These are phyloP conservation scores for Orgyia antiqua DNA, from an alignment of 2,888 invertebrate species.

Conservation along the genomic window DNA sequence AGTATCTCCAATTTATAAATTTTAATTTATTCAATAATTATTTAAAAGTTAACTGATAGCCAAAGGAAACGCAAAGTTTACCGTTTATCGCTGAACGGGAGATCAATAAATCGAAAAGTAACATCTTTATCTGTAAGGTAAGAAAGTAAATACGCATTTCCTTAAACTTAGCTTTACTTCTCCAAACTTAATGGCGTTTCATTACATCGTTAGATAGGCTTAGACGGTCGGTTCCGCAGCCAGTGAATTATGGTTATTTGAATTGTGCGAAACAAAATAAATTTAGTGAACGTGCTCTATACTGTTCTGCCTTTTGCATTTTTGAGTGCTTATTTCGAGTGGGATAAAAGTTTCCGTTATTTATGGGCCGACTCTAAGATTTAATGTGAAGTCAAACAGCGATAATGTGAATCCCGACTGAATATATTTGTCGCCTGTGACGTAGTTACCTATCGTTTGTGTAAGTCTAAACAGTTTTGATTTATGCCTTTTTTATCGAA, in stretches of 20 bases:
- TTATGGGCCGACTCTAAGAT: constrained; percentile 72
- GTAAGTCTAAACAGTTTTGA: constrained; percentile 10
- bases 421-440: constrained; percentile 54
- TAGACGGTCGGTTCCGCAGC: constrained; percentile 46
- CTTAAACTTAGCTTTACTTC: constrained; percentile 60
- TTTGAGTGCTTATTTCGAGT: constrained; percentile 78
- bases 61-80: constrained; percentile 30
- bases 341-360: constrained; percentile 77
- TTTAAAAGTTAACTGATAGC: constrained; percentile 11
- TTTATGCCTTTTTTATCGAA: constrained; percentile 20
- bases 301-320: constrained; percentile 77
- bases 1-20: too few relatives aligned
- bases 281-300: constrained; percentile 77
- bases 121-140: constrained; percentile 67
- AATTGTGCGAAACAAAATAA: constrained; percentile 78
- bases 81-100: constrained; percentile 33
- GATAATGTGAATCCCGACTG: constrained; percentile 68
- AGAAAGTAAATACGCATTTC: constrained; percentile 55
- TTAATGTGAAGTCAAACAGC: constrained; percentile 77
- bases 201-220: constrained; percentile 78
- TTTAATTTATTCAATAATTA: too few relatives aligned
- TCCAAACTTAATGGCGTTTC: constrained; percentile 70
- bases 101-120: constrained; percentile 72
- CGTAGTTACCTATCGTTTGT: constrained; percentile 31
- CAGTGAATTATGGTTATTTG: constrained; percentile 77